Conservation (phyloP, 2,113 vertebrate species). For the Thamnaconus septentrionalis region DNA sequence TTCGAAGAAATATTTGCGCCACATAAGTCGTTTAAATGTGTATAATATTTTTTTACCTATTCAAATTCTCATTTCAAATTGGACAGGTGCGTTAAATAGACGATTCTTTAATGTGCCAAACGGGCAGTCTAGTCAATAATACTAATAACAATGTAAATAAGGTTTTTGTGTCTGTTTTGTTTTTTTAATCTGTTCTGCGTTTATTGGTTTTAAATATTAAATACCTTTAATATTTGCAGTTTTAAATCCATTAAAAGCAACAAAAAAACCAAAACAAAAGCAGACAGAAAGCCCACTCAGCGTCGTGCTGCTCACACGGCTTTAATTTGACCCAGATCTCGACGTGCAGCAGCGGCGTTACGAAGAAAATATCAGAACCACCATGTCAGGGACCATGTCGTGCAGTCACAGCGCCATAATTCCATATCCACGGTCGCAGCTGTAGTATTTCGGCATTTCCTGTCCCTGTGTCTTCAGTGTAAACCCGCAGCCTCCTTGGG, state of each 20-base stretch:
- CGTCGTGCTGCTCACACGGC: slow-evolving; percentile 1
- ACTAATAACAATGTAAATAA: too few relatives aligned
- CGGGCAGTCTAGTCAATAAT: too few relatives aligned
- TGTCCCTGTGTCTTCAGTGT: slow-evolving; percentile 21
- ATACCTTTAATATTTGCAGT: not conserved
- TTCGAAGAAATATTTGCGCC: too few relatives aligned
- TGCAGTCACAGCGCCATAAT: slow-evolving; percentile 1
- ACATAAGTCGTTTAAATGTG: too few relatives aligned
- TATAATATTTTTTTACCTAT: too few relatives aligned
- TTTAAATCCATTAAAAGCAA: not conserved
- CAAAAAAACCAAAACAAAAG: not conserved
- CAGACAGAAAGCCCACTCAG: not conserved
- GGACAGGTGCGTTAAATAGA: too few relatives aligned
- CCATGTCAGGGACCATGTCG: not conserved
- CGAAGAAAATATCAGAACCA: not conserved
- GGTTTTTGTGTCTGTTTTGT: too few relatives aligned
- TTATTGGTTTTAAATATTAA: too few relatives aligned
- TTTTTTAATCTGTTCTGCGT: too few relatives aligned
- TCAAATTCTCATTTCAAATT: too few relatives aligned
- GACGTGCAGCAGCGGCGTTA: not conserved
- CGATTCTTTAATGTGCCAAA: too few relatives aligned
- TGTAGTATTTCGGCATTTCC: slow-evolving; percentile 21
- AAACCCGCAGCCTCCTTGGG: not conserved
- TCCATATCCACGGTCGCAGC: too few relatives aligned
- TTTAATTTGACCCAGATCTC: slow-evolving; percentile 43